Conservation (phyloP, 2,113 vertebrate species). For the Chionodraco myersi region DNA sequence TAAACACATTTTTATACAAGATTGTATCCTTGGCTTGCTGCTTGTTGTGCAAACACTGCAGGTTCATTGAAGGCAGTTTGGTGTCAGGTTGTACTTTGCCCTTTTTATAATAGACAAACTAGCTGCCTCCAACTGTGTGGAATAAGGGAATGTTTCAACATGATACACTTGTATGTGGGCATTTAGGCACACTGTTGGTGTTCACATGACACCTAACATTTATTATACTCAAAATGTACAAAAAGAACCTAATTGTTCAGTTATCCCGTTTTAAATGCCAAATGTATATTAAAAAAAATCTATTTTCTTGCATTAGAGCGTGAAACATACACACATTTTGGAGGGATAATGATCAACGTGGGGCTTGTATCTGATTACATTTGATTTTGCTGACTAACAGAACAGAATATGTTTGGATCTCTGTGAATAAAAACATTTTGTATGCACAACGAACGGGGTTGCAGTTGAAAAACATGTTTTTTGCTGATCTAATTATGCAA, state of each 20-base stretch:
- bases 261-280: not conserved
- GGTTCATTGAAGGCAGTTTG: not conserved
- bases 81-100: not conserved
- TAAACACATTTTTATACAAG: not conserved
- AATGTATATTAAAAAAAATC: not conserved
- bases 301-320: not conserved
- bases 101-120: not conserved
- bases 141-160: not conserved
- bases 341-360: not conserved
- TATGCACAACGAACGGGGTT: too few species aligned
- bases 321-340: not conserved
- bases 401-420: too few species aligned
- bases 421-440: too few species aligned
- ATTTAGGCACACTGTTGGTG: too few species aligned
- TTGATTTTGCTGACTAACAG: too few species aligned
- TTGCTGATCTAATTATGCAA: too few species aligned
- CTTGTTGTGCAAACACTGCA: not conserved
- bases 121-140: not conserved
- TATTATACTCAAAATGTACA: not conserved
- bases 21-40: not conserved
- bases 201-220: not conserved
- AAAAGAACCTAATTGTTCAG: not conserved
- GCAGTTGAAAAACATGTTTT: too few species aligned
- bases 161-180: too few species aligned
- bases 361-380: too few species aligned